Evolutionary conservation across 2,888 invertebrate species (phyloP).

Genomic region (Timema podura): DNA sequence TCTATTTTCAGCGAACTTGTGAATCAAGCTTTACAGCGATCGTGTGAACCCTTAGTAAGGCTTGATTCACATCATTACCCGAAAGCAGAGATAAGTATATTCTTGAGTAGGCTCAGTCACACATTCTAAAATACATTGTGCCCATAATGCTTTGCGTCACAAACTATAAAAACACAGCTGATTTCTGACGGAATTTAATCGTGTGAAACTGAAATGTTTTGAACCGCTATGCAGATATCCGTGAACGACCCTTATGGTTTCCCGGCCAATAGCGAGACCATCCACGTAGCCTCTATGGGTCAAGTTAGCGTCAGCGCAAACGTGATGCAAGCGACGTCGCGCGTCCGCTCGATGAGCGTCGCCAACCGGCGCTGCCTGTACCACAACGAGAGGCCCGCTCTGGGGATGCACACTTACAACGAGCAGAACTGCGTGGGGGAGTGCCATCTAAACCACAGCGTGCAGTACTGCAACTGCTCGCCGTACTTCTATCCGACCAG

Average conservation of each 20-base stretch:
- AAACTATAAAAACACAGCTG: too few species aligned
- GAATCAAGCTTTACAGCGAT: too few species aligned
- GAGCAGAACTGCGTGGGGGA: conserved; percentile 39
- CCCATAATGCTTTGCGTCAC: too few species aligned
- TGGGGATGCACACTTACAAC: conserved; percentile 36
- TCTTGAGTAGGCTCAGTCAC: too few species aligned
- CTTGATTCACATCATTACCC: too few species aligned
- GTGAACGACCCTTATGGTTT: conserved; percentile 15
- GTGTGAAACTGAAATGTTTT: background rate
- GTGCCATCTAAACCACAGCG: conserved; percentile 37
- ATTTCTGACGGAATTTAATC: too few species aligned
- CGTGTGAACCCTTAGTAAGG: too few species aligned
- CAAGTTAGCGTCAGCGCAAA: conserved; percentile 7
- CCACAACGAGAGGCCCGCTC: conserved; percentile 11
- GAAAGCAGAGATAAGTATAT: too few species aligned
- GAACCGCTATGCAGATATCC: conserved; percentile 5
- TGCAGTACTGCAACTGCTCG: conserved; percentile 39
- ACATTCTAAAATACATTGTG: too few species aligned
- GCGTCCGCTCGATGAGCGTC: conserved; percentile 7
- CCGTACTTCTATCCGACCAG: conserved; percentile 37
- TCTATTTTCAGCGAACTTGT: too few species aligned
- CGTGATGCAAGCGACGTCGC: conserved; percentile 15
- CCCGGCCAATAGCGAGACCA: conserved; percentile 1
- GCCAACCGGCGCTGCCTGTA: conserved; percentile 12
- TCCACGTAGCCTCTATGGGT: background rate